A percentile compares a stretch with the other conserved stretches of the same genome.
Conservation (phyloP, 2,797 vertebrate species). For the Scarus forsteni region DNA sequence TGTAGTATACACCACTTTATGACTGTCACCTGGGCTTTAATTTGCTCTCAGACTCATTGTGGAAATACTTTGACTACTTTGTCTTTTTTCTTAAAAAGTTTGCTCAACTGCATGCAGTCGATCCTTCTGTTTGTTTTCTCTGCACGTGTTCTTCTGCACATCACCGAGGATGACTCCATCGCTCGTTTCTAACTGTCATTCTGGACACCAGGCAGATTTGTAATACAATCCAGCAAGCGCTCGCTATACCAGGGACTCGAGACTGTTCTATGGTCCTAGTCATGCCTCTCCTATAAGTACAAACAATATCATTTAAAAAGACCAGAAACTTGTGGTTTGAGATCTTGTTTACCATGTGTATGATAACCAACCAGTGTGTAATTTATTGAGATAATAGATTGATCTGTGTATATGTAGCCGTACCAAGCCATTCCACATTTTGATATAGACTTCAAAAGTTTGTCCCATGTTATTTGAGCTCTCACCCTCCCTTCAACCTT, state of each 20-base stretch:
- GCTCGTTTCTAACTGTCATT: constrained; percentile 55
- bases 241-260: constrained; percentile 70
- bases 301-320: constrained; percentile 75
- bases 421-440: constrained; percentile 80
- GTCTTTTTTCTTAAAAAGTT: constrained; percentile 52
- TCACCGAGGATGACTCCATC: constrained; percentile 45
- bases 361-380: constrained; percentile 78
- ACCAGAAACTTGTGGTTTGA: constrained; percentile 90
- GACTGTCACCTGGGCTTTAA: constrained; percentile 54
- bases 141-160: constrained; percentile 66
- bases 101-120: constrained; percentile 75
- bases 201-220: constrained; percentile 54
- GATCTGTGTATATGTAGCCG: constrained; percentile 81
- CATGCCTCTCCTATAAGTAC: constrained; percentile 50
- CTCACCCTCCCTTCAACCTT: constrained; percentile 68
- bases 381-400: constrained; percentile 79
- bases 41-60: constrained; percentile 51
- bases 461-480: constrained; percentile 70
- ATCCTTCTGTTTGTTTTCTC: constrained; percentile 61
- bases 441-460: constrained; percentile 76
- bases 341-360: constrained; percentile 84
- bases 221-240: constrained; percentile 59
- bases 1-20: constrained; percentile 42
- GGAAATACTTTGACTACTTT: constrained; percentile 39
- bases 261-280: constrained; percentile 78